Base-by-base conservation (phyloP, 30 jellyfish, hydroid and myxozoan species). In the Morbakka virulenta region DNA sequence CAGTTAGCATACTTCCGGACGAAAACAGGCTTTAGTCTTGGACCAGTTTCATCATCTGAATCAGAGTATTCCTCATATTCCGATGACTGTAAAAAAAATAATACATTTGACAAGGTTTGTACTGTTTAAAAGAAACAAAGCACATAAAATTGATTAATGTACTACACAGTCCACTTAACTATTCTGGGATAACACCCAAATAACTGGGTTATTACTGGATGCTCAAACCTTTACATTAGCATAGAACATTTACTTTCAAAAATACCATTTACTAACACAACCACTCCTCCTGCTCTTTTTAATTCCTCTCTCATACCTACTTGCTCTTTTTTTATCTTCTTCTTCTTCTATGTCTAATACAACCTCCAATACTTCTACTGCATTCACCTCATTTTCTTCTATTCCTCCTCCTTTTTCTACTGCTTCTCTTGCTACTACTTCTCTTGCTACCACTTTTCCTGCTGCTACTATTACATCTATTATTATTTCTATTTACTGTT, bases 31-130 rank as follows among this genome's bases (percentile, higher is more conserved):
- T 94, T 94, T 41, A 94, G 82, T 27, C 99, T 47, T 62, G 80
- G 67, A 2, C 95, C 95, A 72, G 88, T 70, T 25, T 94, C 97
- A 29, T 94, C 99, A 50, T 94, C 99, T 0, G 95, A 79, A 77
- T 94, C 99, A 14, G 98, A 89, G 69, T 91, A 84, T 41, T 91
- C 98, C 61, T 91, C 98, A 52, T 91, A 91, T 74, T 91, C 98
- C 4, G 98, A 91, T 17, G 96, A 81, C 98, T 91, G 24, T 23
- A 72, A 12, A 3, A 72, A 21, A n/a, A 12, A 24, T 2, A 66
- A 66, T 69, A 2, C 35, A 1, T 1, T 2, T 1, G 25, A n/a
- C 26, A 35, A 25, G 3, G n/a, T 1, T 51, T 1, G 4, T 28
- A 2, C 14, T 69, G 24, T 4, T 2, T 14, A 14, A n/a, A n/a